Evolutionary conservation across 1,140 invertebrate genomes (phyloP), one percentile per base, ranked within the genome.

Genomic region (Papilio polyxenes): DNA sequence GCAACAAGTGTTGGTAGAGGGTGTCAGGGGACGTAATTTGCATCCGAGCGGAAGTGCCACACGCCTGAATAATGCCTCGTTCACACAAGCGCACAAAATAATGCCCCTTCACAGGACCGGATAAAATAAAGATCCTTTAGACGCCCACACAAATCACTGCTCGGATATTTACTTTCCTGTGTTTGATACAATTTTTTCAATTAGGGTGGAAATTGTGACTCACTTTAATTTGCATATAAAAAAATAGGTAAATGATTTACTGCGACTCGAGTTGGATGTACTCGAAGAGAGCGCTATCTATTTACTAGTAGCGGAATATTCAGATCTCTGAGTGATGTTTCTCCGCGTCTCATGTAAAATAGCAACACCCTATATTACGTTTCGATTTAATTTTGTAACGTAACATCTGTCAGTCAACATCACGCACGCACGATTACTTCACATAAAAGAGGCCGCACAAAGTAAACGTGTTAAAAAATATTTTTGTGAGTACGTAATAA

Each of bases 401-500:
- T 62, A 17, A 17, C 15, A 6, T 17, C 53, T 62, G 31, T 72
- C 13, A 72, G 13, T 72, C 11, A 37, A 72, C 11, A 72, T 72
- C 65, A 37, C 20, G 59, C 15, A 20, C 59, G 65, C 62, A 31
- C 62, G 20, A 72, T 72, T 72, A 72, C 65, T 37, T 13, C 13
- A 72, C 65, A 65, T 65, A 65, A 65, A 65, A 72, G 65, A 37
- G 4, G 10, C 62, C 20, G 23, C 13, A 15, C 31, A 72, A 72
- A 72, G 65, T 40, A 72, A 72, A 72, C 31, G 65, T 37, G 65
- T 40, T 72, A 72, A 72, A 10, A 72, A 72, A 72, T 72, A 72
- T 72, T 72, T 23, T 65, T 65, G 62, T 65, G 62, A 65, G 20
- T 72, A 72, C 15, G 65, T 72, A 37, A 72, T 72, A 72, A 37